phyloP scores from a whole-genome alignment of 2,113 vertebrate species.

The Corythoichthys haematopterus region DNA sequence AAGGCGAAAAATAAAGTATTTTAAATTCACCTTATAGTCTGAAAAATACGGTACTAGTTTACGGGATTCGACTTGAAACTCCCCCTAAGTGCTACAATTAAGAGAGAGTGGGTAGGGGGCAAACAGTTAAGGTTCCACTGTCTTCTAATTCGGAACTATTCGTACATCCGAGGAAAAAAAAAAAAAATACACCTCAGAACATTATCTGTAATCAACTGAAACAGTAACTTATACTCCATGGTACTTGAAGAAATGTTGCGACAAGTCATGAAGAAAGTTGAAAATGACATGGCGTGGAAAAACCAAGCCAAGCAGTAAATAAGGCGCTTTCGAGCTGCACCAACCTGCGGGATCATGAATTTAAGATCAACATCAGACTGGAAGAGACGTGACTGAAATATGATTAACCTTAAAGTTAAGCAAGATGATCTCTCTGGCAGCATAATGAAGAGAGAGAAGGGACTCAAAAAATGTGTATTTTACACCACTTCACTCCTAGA shows the following conservation, averaged over 20 bases:
- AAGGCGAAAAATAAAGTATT: too few species aligned
- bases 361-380: conserved; percentile 1
- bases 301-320: conserved; percentile 3
- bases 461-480: background rate
- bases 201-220: background rate
- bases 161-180: background rate
- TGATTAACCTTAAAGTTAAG: background rate
- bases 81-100: background rate
- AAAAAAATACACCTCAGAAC: background rate
- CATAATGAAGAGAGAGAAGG: background rate
- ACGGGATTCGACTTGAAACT: background rate
- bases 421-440: background rate
- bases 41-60: too few species aligned
- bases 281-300: background rate
- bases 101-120: background rate
- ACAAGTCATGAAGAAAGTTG: background rate
- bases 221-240: background rate
- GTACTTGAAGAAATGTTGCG: background rate
- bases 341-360: background rate
- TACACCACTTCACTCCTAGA: background rate
- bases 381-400: conserved; percentile 1
- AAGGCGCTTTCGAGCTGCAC: background rate
- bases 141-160: too few species aligned
- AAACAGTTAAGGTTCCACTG: background rate
- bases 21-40: too few species aligned